Percentiles rank a stretch among this genome's conserved stretches.
These are phyloP conservation scores for Drosophila merina DNA, from an alignment of 2,888 invertebrate genomes.

Conservation along the genomic window DNA sequence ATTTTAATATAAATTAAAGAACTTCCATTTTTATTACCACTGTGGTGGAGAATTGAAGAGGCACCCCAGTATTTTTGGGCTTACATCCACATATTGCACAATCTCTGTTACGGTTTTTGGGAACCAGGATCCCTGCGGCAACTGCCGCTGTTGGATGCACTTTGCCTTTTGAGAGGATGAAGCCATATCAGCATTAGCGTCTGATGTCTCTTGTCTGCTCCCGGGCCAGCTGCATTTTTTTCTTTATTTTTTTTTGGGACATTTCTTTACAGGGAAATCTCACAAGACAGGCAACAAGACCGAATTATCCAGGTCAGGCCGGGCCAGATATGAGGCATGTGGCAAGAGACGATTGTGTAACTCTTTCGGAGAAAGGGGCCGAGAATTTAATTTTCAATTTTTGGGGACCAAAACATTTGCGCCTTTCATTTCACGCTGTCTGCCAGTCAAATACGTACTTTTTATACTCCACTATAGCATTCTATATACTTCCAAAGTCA, in stretches of 20 bases:
- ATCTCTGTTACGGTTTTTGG: constrained; percentile 31
- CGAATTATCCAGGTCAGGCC: constrained; percentile 45
- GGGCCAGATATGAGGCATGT: constrained; percentile 48
- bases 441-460: constrained; percentile 31
- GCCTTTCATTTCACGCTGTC: constrained; percentile 47
- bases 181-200: constrained; percentile 79
- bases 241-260: constrained; percentile 29
- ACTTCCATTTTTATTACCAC: background rate
- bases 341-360: constrained; percentile 33
- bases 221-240: constrained; percentile 46
- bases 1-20: too few species aligned
- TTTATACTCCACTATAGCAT: constrained; percentile 2
- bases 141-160: constrained; percentile 50
- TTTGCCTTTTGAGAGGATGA: constrained; percentile 71
- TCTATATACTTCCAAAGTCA: constrained; percentile 45
- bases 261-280: constrained; percentile 52
- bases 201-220: constrained; percentile 56
- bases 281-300: constrained; percentile 41
- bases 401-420: constrained; percentile 65
- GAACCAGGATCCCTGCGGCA: constrained; percentile 23
- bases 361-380: constrained; percentile 9
- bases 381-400: constrained; percentile 73
- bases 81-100: constrained; percentile 70
- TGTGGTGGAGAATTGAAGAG: constrained; percentile 2
- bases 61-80: constrained; percentile 7